phyloP scores from a whole-genome alignment of 2,113 vertebrate genomes.

The Mixornis gularis region DNA sequence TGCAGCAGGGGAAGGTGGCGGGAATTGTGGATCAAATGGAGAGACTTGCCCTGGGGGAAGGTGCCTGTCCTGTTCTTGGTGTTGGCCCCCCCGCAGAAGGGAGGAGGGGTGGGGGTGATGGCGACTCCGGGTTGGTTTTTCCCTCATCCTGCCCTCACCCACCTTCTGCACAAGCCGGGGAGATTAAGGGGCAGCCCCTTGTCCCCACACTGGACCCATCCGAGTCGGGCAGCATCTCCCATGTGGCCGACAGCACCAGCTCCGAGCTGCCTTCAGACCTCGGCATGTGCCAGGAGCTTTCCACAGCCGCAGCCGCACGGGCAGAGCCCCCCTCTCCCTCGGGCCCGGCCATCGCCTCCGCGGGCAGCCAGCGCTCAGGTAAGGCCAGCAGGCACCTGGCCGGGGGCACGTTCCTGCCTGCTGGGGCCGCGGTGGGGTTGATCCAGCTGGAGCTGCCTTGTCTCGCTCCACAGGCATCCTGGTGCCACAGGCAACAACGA shows the following conservation, averaged over 20 bases:
- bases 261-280: background rate
- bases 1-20: accelerated
- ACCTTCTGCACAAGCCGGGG: background rate
- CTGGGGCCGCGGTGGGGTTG: background rate
- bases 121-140: background rate
- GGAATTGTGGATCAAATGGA: background rate
- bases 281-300: background rate
- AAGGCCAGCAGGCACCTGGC: background rate
- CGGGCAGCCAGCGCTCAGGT: background rate
- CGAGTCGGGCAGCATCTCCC: background rate
- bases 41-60: background rate
- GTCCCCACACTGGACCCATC: accelerated
- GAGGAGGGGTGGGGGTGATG: background rate
- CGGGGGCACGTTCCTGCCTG: background rate
- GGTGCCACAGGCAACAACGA: background rate
- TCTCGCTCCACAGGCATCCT: background rate
- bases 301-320: accelerated
- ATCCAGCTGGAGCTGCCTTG: background rate
- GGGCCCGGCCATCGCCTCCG: background rate
- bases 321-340: background rate
- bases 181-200: background rate
- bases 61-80: background rate
- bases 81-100: background rate
- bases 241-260: accelerated
- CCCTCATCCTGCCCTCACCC: background rate